Conservation (phyloP, 2,797 vertebrate genomes). For the Lophotriccus pileatus region DNA sequence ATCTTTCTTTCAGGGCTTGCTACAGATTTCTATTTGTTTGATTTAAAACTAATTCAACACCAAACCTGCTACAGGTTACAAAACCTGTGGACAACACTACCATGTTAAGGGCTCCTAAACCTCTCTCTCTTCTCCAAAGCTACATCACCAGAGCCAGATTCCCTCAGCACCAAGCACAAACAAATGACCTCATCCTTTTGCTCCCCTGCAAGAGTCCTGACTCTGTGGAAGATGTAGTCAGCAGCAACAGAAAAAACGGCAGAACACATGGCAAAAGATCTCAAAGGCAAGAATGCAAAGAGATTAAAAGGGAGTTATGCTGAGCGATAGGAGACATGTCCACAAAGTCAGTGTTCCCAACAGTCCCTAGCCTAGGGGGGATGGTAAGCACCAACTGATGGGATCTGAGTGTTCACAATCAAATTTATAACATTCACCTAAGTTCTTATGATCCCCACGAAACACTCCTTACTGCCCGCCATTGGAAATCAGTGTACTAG, state of each 20-base stretch:
- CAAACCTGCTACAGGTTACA: background rate
- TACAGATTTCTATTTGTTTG: background rate
- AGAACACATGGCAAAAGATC: background rate
- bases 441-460: background rate
- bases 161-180: background rate
- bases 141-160: background rate
- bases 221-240: background rate
- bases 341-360: background rate
- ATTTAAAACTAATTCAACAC: background rate
- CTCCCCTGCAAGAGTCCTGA: background rate
- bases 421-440: background rate
- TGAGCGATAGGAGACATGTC: accelerated
- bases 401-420: background rate
- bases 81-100: background rate
- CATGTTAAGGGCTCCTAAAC: background rate
- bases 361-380: background rate
- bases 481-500: background rate
- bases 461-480: background rate
- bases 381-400: background rate
- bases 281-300: background rate
- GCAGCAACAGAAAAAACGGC: background rate
- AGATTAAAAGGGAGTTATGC: background rate
- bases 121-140: background rate
- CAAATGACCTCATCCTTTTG: background rate
- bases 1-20: background rate